Percentiles rank a stretch among this genome's conserved stretches.
Evolutionary conservation across 2,888 invertebrate species (phyloP).

Genomic region (Lochmaea crataegi): DNA sequence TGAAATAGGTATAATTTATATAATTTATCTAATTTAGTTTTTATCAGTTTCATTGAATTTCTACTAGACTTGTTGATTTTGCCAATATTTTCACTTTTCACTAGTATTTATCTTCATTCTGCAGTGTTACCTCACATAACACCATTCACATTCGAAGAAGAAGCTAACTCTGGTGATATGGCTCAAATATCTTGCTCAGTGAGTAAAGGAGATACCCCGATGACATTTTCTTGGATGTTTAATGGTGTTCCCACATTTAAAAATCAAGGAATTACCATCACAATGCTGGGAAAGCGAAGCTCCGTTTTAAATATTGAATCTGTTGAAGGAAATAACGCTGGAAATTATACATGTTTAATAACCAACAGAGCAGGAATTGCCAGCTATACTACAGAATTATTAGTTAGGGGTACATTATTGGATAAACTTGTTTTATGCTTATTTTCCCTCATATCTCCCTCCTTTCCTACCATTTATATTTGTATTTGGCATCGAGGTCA

Average conservation of each 20-base stretch:
- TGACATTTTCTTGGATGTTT: slow-evolving; percentile 80
- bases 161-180: slow-evolving; percentile 73
- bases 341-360: slow-evolving; percentile 82
- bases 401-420: slow-evolving; percentile 67
- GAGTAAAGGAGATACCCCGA: slow-evolving; percentile 76
- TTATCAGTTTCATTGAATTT: too few relatives aligned
- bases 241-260: slow-evolving; percentile 70
- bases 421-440: neutral
- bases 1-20: too few relatives aligned
- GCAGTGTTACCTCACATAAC: slow-evolving; percentile 77
- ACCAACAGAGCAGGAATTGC: slow-evolving; percentile 69
- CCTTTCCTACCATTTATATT: neutral
- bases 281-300: slow-evolving; percentile 69
- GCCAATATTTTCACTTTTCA: too few relatives aligned
- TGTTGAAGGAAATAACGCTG: slow-evolving; percentile 78
- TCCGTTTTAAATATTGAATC: slow-evolving; percentile 74
- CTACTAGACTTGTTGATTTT: too few relatives aligned
- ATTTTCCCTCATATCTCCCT: neutral
- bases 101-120: neutral
- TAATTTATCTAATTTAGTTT: too few relatives aligned
- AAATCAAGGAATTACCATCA: slow-evolving; percentile 64
- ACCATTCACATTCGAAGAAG: slow-evolving; percentile 75
- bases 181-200: slow-evolving; percentile 76
- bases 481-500: too few relatives aligned
- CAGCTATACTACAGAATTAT: slow-evolving; percentile 66